These are phyloP conservation scores for Drosophila antonietae DNA, from an alignment of 2,888 invertebrate genomes.

Conservation along the genomic window DNA sequence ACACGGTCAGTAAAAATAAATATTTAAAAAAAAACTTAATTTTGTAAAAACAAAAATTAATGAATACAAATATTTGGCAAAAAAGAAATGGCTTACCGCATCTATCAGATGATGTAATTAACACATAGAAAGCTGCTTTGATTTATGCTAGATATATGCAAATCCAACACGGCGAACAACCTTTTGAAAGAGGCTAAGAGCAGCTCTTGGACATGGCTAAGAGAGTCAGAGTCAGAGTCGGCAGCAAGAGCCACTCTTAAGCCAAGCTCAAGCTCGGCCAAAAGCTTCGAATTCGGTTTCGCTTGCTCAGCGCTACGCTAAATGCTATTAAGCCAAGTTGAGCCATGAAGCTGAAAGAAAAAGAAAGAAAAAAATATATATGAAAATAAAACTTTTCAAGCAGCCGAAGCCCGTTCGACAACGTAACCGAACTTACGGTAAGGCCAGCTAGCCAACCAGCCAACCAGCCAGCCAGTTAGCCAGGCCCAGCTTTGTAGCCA, in stretches of 20 bases:
- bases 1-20: conserved; percentile 14
- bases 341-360: conserved; percentile 75
- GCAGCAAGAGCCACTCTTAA: conserved; percentile 26
- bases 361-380: conserved; percentile 26
- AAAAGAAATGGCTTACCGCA: conserved; percentile 46
- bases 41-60: conserved; percentile 25
- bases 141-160: conserved; percentile 66
- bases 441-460: conserved; percentile 38
- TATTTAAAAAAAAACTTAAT: conserved; percentile 43
- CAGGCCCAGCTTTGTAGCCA: conserved; percentile 42
- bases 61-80: conserved; percentile 16
- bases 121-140: conserved; percentile 68
- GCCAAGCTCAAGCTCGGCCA: conserved; percentile 18
- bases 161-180: conserved; percentile 51
- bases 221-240: background rate
- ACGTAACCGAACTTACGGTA: conserved; percentile 80
- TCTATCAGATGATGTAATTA: conserved; percentile 75
- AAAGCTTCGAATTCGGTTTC: conserved; percentile 38
- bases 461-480: conserved; percentile 26
- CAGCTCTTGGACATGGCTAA: background rate
- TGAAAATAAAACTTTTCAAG: conserved; percentile 24
- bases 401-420: conserved; percentile 49
- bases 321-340: conserved; percentile 69
- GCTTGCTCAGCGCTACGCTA: conserved; percentile 53
- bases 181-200: conserved; percentile 38